phyloP scores from a whole-genome alignment of 2,113 vertebrate species.

The Aspiorhynchus laticeps region DNA sequence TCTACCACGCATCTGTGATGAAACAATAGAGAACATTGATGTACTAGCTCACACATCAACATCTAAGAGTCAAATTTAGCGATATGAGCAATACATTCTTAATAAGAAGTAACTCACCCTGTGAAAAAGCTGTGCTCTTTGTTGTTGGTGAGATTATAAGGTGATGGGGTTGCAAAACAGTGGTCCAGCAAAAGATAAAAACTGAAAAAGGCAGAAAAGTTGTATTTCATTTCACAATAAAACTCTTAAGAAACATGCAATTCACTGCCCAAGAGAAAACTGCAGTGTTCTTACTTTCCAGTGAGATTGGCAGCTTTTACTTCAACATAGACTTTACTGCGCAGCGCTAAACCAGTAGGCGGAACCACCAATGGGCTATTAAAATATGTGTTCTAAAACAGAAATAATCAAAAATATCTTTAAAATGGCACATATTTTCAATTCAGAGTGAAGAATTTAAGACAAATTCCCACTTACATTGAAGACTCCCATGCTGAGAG shows the following conservation, averaged over 20 bases:
- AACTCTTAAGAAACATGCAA: background rate
- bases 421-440: background rate
- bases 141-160: slow-evolving; percentile 62
- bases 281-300: slow-evolving; percentile 71
- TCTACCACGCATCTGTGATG: slow-evolving; percentile 66
- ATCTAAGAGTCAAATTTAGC: background rate
- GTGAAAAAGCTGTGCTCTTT: slow-evolving; percentile 71
- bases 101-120: slow-evolving; percentile 62
- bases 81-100: background rate
- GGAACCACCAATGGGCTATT: slow-evolving; percentile 63
- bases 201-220: slow-evolving; percentile 55
- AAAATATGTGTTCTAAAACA: slow-evolving; percentile 66
- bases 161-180: slow-evolving; percentile 75
- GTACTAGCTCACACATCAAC: background rate
- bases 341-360: slow-evolving; percentile 67
- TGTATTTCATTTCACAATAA: background rate
- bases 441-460: background rate
- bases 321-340: slow-evolving; percentile 72
- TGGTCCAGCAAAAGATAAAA: slow-evolving; percentile 78
- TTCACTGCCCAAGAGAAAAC: background rate
- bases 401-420: background rate
- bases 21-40: background rate
- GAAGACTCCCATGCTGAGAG: slow-evolving; percentile 74
- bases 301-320: slow-evolving; percentile 76
- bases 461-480: slow-evolving; percentile 66